Base-by-base conservation (phyloP, 2,113 vertebrate genomes). In the Petrocephalus microphthalmus region DNA sequence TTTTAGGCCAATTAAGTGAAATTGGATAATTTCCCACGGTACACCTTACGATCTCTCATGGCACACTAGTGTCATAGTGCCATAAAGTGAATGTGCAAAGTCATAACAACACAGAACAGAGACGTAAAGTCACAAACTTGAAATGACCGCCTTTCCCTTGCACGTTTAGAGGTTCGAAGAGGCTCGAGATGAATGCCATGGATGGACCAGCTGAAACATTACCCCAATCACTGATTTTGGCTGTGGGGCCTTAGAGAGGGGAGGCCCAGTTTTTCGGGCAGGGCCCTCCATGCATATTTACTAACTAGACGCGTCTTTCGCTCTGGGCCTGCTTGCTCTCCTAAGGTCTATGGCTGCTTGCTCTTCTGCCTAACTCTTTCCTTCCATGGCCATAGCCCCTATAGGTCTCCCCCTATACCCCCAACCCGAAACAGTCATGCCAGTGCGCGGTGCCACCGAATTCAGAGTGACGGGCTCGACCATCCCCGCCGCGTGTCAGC, bases 161-260 rank as follows among this genome's bases (percentile, higher is more conserved):
- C 71, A 22, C 45, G 90, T 91, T 93, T 89, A 93, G 82, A 90
- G 91, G 91, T 92, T 92, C 91, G 93, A 91, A 91, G 91, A 91
- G 92, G 89, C 92, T 91, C 86, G 88, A 95, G 95, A 95, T 94
- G 95, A 95, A 95, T 89, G 90, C 92, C 91, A 92, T 93, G 90
- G 94, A 94, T 94, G 93, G 95, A 96, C 96, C 95, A 96, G 95
- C 94, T 91, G 94, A 95, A 95, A 97, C 96, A 97, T 98, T 97
- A 98, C 97, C 97, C 96, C 92, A 95, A 93, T 95, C 97, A 99
- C 97, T 98, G 97, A 99, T 97, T 98, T 98, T 97, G 94, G 94
- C 97, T 97, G 97, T 96, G 96, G 96, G 97, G 97, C 97, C 98
- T 97, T 97, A 98, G 95, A 96, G 95, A 96, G 95, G 97, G 95